A percentile compares a stretch with the other conserved stretches of the same genome.
These are phyloP conservation scores for Stegastes partitus DNA, from an alignment of 2,113 vertebrate species.

Conservation along the genomic window DNA sequence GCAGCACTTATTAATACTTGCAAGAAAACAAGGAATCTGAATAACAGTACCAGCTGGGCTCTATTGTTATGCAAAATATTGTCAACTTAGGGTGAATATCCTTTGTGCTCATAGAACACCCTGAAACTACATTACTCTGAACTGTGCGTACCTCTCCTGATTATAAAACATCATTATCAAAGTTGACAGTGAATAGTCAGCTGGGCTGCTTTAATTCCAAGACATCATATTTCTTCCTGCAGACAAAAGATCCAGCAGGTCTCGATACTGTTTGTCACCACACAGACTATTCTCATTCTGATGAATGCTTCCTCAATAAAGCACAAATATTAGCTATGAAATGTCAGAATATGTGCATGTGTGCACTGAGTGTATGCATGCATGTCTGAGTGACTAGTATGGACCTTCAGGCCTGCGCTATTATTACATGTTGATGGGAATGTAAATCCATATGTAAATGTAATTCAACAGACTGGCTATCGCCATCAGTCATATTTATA, in stretches of 20 bases:
- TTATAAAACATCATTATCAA: constrained; percentile 57
- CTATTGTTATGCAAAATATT: constrained; percentile 9
- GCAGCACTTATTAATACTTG: background rate
- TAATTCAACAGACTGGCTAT: constrained; percentile 76
- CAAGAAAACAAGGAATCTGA: background rate
- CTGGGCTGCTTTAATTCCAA: constrained; percentile 19
- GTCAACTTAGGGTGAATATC: background rate
- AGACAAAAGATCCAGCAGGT: constrained; percentile 50
- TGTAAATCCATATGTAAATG: constrained; percentile 85
- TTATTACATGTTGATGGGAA: constrained; percentile 79
- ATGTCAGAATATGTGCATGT: constrained; percentile 59
- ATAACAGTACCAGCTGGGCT: background rate
- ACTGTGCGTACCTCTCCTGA: background rate
- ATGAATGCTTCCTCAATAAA: constrained; percentile 53
- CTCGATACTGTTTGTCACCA: constrained; percentile 4
- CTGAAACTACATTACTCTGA: constrained; percentile 25
- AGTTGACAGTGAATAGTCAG: constrained; percentile 38
- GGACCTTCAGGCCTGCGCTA: constrained; percentile 65
- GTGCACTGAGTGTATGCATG: constrained; percentile 25
- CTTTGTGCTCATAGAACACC: constrained; percentile 1
- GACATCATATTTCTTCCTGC: constrained; percentile 33
- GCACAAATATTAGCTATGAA: constrained; percentile 69
- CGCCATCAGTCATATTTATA: constrained; percentile 80
- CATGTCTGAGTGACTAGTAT: constrained; percentile 55
- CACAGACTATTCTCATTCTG: constrained; percentile 51